Evolutionary conservation across 2,888 invertebrate species (phyloP), one percentile per base, ranked within the genome.

Genomic region (Ptychoptera contaminata): DNA sequence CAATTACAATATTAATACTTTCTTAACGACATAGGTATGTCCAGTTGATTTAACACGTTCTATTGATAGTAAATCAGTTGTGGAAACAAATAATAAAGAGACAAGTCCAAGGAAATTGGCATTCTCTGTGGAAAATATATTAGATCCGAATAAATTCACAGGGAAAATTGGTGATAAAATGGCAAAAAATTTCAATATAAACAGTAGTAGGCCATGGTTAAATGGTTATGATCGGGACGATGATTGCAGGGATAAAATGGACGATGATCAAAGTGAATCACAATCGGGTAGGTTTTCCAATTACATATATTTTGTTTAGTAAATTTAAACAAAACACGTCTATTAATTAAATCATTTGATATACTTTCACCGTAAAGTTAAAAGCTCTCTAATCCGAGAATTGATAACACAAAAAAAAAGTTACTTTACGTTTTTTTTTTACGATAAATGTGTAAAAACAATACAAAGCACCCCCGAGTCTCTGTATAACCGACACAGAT

Each of bases 61-160:
- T 2, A 63, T 66, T 45, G 56, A 59, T 16, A 56, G 61, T 35
- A 63, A 58, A 46, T 56, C 58, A 0, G 52, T 57, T 2, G 57
- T 58, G 44, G 65, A 66, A 43, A 40, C 11, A n/a, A 42, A n/a
- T 35, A 34, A 42, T 23, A 59, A 65, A 15, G 66, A 65, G 46
- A 53, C 63, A 16, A 58, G 61, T 16, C 9, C 42, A 35, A 64
- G 65, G 49, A 78, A 74, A 52, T 73, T 88, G 50, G 85, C 88
- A 14, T 90, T 90, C 66, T 87, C 87, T 6, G 90, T 90, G 16
- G 88, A 90, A 67, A 90, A 90, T 59, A 90, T 90, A 51, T 67
- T 90, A 52, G 88, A 90, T 64, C 90, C 90, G 4, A 88, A 80
- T 55, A 90, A 90, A 68, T 90, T 90, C 62, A 88, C 87, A 23